A percentile compares a stretch with the other conserved stretches of the same genome.
phyloP scores from a whole-genome alignment of 2,888 invertebrate genomes.

The Tetramorium bicarinatum region DNA sequence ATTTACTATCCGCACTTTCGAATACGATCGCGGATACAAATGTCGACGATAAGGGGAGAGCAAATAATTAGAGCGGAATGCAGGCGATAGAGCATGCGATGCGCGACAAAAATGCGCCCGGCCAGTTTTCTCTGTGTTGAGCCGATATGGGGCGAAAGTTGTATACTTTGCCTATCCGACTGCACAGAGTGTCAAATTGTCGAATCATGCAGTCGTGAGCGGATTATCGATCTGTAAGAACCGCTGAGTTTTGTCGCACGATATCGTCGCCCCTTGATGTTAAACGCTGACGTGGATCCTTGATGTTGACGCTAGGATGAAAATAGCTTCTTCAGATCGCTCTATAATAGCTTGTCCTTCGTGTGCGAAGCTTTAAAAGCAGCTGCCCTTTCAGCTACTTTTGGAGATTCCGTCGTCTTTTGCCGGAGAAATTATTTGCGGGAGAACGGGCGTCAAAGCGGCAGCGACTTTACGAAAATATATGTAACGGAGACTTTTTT shows the following conservation, averaged over 20 bases:
- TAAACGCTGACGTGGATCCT: constrained; percentile 26
- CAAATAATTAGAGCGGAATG: constrained; percentile 50
- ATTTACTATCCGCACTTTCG: constrained; percentile 1
- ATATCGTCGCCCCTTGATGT: background rate
- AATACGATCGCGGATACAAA: constrained; percentile 16
- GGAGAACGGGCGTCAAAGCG: constrained; percentile 19
- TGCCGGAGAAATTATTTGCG: background rate
- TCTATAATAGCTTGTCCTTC: background rate
- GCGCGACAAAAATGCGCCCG: constrained; percentile 17
- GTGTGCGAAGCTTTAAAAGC: background rate
- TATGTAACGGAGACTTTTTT: background rate
- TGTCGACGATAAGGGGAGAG: constrained; percentile 22
- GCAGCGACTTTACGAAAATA: background rate
- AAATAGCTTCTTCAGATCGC: background rate
- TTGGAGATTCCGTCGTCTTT: background rate
- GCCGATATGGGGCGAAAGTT: constrained; percentile 36
- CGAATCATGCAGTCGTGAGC: background rate
- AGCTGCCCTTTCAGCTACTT: background rate
- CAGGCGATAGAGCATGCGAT: constrained; percentile 27
- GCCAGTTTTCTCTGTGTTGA: constrained; percentile 22
- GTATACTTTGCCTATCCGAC: background rate
- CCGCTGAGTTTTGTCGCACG: background rate
- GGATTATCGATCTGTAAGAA: constrained; percentile 13
- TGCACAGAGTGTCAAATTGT: background rate
- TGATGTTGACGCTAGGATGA: constrained; percentile 25